A percentile compares a stretch with the other conserved stretches of the same genome.
Evolutionary conservation across 2,888 invertebrate genomes (phyloP).

Genomic region (Hylaea fasciaria): DNA sequence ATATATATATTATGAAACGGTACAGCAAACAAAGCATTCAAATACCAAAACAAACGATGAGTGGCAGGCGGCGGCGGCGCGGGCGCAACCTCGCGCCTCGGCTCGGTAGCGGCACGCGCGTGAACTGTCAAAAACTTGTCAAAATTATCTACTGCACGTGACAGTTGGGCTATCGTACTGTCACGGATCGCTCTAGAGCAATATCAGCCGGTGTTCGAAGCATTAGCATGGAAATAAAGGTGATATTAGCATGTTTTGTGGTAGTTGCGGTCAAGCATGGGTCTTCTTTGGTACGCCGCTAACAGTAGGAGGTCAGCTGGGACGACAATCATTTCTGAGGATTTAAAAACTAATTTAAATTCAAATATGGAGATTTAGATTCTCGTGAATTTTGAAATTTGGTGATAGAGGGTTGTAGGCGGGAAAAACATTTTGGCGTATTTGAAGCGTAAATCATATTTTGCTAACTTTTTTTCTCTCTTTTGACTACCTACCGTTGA

Average conservation of each 20-base stretch:
- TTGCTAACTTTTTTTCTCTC: too few relatives aligned
- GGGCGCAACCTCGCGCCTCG: slow-evolving; percentile 24
- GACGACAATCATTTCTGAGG: slow-evolving; percentile 34
- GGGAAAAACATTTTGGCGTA: too few relatives aligned
- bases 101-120: slow-evolving; percentile 71
- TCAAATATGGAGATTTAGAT: too few relatives aligned
- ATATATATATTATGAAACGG: slow-evolving; percentile 26
- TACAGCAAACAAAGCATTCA: slow-evolving; percentile 49
- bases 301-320: slow-evolving; percentile 65
- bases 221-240: slow-evolving; percentile 34
- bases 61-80: slow-evolving; percentile 51
- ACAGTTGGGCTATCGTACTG: slow-evolving; percentile 47
- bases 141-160: slow-evolving; percentile 57
- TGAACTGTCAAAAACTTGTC: slow-evolving; percentile 71
- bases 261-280: slow-evolving; percentile 56
- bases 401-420: too few relatives aligned
- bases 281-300: slow-evolving; percentile 63
- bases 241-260: slow-evolving; percentile 46
- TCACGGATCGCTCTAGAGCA: slow-evolving; percentile 32
- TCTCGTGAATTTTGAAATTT: too few relatives aligned
- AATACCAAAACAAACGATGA: slow-evolving; percentile 57
- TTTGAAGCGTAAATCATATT: too few relatives aligned
- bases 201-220: slow-evolving; percentile 30
- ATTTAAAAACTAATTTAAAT: too few relatives aligned
- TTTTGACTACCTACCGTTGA: too few relatives aligned